Evolutionary conservation across 2,113 vertebrate species (phyloP).

Genomic region (Aleadryas rufinucha): DNA sequence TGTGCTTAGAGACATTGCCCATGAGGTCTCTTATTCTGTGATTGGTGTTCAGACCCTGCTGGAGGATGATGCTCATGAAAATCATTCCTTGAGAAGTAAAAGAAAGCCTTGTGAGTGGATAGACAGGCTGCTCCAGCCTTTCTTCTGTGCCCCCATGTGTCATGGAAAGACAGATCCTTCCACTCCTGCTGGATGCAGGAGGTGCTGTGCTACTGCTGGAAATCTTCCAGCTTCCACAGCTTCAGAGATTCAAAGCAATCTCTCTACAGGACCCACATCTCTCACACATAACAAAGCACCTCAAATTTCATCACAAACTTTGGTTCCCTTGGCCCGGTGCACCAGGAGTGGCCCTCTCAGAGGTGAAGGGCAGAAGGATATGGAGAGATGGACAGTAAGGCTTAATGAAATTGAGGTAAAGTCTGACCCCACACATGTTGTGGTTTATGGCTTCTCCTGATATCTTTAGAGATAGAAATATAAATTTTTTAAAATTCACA

Average conservation of each 20-base stretch:
- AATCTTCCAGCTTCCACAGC: neutral
- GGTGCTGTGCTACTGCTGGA: neutral
- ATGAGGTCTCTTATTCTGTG: neutral
- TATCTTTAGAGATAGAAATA: neutral
- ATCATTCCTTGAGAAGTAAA: neutral
- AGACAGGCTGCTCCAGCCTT: neutral
- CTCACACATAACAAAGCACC: accelerated
- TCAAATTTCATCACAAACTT: neutral
- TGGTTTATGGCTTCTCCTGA: neutral
- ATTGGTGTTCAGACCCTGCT: neutral
- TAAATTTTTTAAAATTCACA: neutral
- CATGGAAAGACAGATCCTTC: neutral
- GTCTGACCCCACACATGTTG: neutral
- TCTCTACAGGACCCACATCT: neutral
- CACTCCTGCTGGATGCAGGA: neutral
- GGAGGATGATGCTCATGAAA: neutral
- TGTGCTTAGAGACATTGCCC: neutral
- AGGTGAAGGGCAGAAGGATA: neutral
- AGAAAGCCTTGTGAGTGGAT: neutral
- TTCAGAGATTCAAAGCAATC: neutral
- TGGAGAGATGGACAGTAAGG: neutral
- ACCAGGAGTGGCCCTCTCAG: neutral
- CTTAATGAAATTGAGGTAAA: neutral
- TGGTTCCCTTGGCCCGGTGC: neutral
- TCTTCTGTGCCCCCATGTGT: neutral